Percentiles rank a stretch among this genome's conserved stretches.
phyloP scores from a whole-genome alignment of 2,113 vertebrate genomes.

The Mustelus asterias region DNA sequence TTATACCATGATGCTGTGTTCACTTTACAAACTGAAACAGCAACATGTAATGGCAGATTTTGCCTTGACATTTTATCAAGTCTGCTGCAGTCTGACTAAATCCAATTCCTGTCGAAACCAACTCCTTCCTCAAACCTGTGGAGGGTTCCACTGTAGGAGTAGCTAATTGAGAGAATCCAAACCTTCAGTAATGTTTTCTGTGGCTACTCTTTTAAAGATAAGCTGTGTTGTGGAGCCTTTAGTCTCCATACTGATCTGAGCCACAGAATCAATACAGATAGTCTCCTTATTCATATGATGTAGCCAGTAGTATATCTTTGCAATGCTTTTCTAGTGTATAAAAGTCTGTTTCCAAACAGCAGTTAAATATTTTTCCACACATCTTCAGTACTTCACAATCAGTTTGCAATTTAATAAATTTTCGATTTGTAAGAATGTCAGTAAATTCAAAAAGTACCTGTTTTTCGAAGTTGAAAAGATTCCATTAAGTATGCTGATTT shows the following conservation, averaged over 20 bases:
- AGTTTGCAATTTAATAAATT: neutral
- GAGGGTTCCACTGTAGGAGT: neutral
- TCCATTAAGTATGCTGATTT: slow-evolving; percentile 16
- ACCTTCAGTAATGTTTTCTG: neutral
- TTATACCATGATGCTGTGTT: neutral
- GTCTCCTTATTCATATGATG: neutral
- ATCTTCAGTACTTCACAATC: neutral
- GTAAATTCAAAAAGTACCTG: slow-evolving; percentile 22
- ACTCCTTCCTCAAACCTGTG: neutral
- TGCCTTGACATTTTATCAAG: neutral
- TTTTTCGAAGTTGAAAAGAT: slow-evolving; percentile 28
- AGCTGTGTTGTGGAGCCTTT: neutral
- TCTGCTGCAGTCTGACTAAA: neutral
- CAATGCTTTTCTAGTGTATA: neutral
- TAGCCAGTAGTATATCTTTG: neutral
- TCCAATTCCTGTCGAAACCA: neutral
- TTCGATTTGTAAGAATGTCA: neutral
- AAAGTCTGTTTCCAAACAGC: neutral
- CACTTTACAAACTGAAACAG: neutral
- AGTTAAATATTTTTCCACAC: neutral
- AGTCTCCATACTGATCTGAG: neutral
- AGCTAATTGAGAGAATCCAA: neutral
- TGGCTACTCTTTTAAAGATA: neutral
- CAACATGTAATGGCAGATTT: neutral
- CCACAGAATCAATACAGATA: neutral